phyloP scores from a whole-genome alignment of 2,797 vertebrate genomes.

The Poecilia wingei region DNA sequence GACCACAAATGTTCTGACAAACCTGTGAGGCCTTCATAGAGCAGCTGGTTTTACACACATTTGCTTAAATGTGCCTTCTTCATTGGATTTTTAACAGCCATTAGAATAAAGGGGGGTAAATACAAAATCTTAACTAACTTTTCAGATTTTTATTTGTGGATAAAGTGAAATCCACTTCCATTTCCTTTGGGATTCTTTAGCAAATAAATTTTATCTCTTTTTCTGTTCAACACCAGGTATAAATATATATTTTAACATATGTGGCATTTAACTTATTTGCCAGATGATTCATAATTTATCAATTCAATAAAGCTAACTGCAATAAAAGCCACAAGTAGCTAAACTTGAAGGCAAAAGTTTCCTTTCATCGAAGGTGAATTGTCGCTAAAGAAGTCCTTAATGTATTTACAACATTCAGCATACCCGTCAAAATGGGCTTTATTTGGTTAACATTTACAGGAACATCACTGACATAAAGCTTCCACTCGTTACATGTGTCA shows the following conservation, averaged over 20 bases:
- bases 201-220: background rate
- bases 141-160: background rate
- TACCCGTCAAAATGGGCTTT: conserved; percentile 81
- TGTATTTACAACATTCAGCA: conserved; percentile 9
- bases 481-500: conserved; percentile 77
- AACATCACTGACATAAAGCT: conserved; percentile 84
- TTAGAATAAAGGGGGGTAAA: background rate
- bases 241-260: background rate
- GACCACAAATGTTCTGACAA: background rate
- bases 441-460: conserved; percentile 85
- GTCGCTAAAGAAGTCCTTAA: background rate
- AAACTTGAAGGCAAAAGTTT: background rate
- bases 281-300: background rate
- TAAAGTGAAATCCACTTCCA: background rate
- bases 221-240: background rate
- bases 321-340: background rate
- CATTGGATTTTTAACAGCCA: background rate
- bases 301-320: background rate
- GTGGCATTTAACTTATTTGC: background rate
- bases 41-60: background rate
- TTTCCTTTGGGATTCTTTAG: background rate
- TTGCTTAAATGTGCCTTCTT: background rate
- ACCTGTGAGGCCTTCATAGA: background rate
- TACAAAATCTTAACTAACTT: background rate
- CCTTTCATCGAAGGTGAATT: background rate